These are phyloP conservation scores for Calliopum simillimum DNA, from an alignment of 2,888 invertebrate genomes.

Conservation along the genomic window DNA sequence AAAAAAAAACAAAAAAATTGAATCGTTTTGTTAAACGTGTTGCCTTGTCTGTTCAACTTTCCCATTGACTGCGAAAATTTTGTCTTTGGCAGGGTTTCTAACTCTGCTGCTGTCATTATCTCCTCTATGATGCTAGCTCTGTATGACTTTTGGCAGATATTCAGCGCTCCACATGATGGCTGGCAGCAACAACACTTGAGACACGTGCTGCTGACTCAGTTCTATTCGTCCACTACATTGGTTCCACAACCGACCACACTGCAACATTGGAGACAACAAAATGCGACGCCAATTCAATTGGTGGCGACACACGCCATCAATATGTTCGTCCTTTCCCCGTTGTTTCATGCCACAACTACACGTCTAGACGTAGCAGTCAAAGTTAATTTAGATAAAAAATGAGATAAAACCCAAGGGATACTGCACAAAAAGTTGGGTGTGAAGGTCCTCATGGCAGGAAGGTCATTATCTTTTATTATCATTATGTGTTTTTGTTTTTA, in stretches of 20 bases:
- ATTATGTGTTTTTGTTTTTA: slow-evolving; percentile 33
- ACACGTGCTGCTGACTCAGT: slow-evolving; percentile 22
- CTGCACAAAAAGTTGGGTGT: neutral
- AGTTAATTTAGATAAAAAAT: slow-evolving; percentile 15
- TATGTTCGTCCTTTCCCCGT: neutral
- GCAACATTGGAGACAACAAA: slow-evolving; percentile 10
- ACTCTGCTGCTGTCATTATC: neutral
- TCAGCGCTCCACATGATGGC: neutral
- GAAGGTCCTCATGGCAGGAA: neutral
- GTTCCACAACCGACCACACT: slow-evolving; percentile 8
- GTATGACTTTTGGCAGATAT: slow-evolving; percentile 30
- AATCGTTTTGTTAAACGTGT: neutral
- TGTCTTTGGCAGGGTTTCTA: neutral
- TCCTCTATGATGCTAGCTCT: neutral
- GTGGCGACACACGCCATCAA: slow-evolving; percentile 27
- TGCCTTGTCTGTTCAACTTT: neutral
- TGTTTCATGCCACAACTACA: slow-evolving; percentile 14
- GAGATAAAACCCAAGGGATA: neutral
- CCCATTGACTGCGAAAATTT: neutral
- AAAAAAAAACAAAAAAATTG: neutral
- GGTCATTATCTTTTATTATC: slow-evolving; percentile 35
- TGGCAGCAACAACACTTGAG: slow-evolving; percentile 20
- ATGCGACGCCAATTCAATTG: slow-evolving; percentile 26
- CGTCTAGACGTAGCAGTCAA: neutral
- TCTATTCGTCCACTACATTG: neutral